phyloP scores from a whole-genome alignment of 2,888 invertebrate species.

The Microctonus hyperodae region DNA sequence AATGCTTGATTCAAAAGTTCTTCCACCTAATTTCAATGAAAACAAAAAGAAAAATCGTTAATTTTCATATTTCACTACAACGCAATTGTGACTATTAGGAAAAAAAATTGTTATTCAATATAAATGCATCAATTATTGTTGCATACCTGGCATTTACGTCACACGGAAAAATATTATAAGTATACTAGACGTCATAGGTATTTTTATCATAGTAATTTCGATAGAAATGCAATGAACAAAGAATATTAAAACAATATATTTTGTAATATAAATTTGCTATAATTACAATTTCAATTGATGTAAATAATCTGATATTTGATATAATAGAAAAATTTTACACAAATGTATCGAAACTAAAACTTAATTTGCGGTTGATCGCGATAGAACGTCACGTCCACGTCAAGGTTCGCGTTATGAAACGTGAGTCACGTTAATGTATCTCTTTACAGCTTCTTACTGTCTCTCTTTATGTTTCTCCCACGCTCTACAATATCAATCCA shows the following conservation, averaged over 20 bases:
- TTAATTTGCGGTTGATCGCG: neutral
- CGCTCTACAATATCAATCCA: conserved; percentile 6
- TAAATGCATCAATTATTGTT: conserved; percentile 1
- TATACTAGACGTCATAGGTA: neutral
- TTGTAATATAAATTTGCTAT: neutral
- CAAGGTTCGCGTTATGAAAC: neutral
- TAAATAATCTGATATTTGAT: neutral
- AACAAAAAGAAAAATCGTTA: conserved; percentile 10
- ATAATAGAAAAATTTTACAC: neutral
- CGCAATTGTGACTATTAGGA: neutral
- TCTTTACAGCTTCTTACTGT: neutral
- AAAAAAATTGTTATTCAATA: neutral
- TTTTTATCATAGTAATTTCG: neutral
- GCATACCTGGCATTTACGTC: conserved; percentile 13
- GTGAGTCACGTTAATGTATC: neutral
- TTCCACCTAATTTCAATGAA: conserved; percentile 46
- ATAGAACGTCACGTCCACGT: neutral
- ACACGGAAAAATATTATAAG: neutral
- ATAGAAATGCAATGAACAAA: neutral
- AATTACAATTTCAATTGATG: neutral
- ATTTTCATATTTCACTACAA: no score
- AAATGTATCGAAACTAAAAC: conserved; percentile 8
- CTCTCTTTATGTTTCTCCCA: conserved; percentile 1
- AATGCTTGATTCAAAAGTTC: conserved; percentile 55
- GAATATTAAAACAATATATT: neutral